Percentiles rank a stretch among this genome's conserved stretches.
Evolutionary conservation across 2,888 invertebrate species (phyloP).

Genomic region (Lumbricus terrestris): DNA sequence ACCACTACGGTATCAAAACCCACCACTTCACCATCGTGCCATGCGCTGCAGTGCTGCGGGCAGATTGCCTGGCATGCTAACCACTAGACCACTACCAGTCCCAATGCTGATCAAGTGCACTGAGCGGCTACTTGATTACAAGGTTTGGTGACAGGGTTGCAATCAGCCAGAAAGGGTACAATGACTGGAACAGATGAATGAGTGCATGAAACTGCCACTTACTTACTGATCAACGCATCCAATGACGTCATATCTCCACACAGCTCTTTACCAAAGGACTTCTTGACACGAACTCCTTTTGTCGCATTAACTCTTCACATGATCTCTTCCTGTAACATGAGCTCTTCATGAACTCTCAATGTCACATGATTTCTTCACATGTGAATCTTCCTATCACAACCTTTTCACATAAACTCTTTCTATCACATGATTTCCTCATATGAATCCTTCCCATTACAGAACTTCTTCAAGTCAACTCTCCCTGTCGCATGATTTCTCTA

Average conservation of each 20-base stretch:
- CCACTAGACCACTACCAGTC: background rate
- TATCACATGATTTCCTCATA: background rate
- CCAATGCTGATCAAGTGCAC: background rate
- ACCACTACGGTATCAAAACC: no score
- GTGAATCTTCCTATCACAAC: no score
- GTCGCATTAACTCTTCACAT: background rate
- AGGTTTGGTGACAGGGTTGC: background rate
- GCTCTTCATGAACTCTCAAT: background rate
- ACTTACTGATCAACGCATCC: background rate
- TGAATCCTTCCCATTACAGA: background rate
- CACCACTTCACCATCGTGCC: no score
- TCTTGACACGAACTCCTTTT: background rate
- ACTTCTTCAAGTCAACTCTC: background rate
- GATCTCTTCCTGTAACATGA: background rate
- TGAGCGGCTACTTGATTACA: background rate
- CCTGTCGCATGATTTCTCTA: no score
- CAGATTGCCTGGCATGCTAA: conserved; percentile 3
- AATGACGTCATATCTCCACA: background rate
- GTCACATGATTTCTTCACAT: no score
- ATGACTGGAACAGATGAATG: background rate
- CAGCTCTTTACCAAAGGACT: background rate
- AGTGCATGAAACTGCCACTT: background rate
- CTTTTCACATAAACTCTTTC: no score
- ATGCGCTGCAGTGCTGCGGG: no score
- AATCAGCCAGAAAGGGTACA: background rate